Percentiles rank a stretch among this genome's conserved stretches.
Conservation (phyloP, 2,797 vertebrate genomes). For the Amazona finschi region DNA sequence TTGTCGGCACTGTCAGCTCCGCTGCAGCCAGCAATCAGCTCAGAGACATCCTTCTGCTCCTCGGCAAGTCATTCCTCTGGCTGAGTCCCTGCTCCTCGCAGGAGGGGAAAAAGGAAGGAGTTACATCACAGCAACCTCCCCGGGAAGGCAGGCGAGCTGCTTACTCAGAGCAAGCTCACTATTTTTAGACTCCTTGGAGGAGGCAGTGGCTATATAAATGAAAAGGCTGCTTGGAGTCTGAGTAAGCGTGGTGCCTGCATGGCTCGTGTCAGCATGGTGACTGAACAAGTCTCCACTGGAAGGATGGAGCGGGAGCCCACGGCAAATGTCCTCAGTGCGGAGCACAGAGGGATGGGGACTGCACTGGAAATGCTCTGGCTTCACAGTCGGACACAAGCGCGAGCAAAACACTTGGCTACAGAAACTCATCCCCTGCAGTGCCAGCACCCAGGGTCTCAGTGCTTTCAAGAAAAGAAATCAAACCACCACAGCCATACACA, state of each 20-base stretch:
- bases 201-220: background rate
- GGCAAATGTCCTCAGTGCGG: background rate
- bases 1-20: background rate
- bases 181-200: conserved; percentile 39
- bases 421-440: background rate
- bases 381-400: background rate
- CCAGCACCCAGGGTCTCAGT: background rate
- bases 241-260: background rate
- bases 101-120: background rate
- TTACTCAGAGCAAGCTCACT: conserved; percentile 24
- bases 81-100: background rate
- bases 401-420: fast-evolving
- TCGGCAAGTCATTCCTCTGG: background rate
- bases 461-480: background rate
- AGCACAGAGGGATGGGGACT: background rate
- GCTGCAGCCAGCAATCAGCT: background rate
- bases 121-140: background rate
- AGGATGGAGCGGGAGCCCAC: background rate
- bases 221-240: background rate
- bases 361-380: background rate
- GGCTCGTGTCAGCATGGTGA: background rate
- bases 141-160: background rate
- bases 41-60: background rate
- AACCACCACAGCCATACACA: background rate
- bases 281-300: background rate